These are phyloP conservation scores for Onthophagus sagittarius DNA, from an alignment of 2,888 invertebrate genomes.

Conservation along the genomic window DNA sequence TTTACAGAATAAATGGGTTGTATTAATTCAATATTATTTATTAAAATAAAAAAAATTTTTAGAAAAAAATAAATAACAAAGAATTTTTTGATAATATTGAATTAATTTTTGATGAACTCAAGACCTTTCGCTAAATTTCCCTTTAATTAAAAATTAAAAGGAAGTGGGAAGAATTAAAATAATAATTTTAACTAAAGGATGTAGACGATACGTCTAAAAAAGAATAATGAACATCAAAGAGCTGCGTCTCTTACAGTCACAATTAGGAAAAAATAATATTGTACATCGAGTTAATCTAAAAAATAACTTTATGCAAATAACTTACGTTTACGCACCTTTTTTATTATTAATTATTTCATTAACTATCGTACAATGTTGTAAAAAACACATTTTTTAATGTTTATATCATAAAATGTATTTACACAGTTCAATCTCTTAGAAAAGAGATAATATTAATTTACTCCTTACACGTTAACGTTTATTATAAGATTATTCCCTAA, in stretches of 20 bases:
- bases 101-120: not conserved
- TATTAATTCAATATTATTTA: not conserved
- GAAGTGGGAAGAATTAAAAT: constrained; percentile 19
- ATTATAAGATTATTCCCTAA: not conserved
- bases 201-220: constrained; percentile 23
- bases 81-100: not conserved
- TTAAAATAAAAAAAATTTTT: not conserved
- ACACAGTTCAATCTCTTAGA: constrained; percentile 7
- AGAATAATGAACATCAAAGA: constrained; percentile 14
- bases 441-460: not conserved
- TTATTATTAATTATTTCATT: constrained; percentile 6
- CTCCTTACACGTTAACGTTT: not conserved
- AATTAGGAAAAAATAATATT: constrained; percentile 17
- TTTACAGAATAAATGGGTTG: not conserved
- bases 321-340: constrained; percentile 23
- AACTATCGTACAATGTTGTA: constrained; percentile 22
- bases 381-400: constrained; percentile 18
- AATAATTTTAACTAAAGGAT: constrained; percentile 10
- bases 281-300: constrained; percentile 13
- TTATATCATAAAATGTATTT: not conserved
- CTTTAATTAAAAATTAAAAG: constrained; percentile 14
- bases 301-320: constrained; percentile 17
- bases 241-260: constrained; percentile 21
- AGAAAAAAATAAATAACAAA: not conserved
- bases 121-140: not conserved